A percentile compares a stretch with the other conserved stretches of the same genome.
phyloP scores from a whole-genome alignment of 2,888 invertebrate species.

The Spodoptera picta region DNA sequence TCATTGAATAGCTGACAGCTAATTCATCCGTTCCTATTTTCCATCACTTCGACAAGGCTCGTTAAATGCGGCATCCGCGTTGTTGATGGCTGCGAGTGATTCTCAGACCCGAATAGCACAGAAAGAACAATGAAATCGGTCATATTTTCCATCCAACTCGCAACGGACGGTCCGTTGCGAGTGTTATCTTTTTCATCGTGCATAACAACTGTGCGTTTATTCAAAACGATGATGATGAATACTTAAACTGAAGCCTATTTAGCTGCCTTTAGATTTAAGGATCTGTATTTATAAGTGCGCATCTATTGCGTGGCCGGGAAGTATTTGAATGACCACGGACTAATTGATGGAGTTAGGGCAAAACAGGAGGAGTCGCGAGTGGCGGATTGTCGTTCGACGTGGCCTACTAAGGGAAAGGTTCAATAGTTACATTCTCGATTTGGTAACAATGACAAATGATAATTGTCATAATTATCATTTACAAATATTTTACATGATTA shows the following conservation, averaged over 20 bases:
- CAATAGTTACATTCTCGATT: too few relatives aligned
- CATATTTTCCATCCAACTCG: conserved; percentile 86
- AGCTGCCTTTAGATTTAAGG: conserved; percentile 63
- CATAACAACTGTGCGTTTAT: conserved; percentile 84
- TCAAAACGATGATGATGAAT: conserved; percentile 79
- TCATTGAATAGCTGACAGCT: conserved; percentile 83
- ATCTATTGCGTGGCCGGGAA: not conserved
- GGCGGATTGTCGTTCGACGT: too few relatives aligned
- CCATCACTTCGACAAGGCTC: conserved; percentile 87
- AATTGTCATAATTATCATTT: too few relatives aligned
- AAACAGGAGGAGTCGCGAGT: too few relatives aligned
- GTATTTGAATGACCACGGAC: too few relatives aligned
- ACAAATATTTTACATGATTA: too few relatives aligned
- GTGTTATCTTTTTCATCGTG: conserved; percentile 83
- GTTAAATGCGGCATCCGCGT: conserved; percentile 86
- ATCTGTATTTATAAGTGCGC: not conserved
- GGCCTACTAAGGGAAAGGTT: too few relatives aligned
- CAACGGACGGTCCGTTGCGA: conserved; percentile 85
- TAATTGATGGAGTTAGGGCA: too few relatives aligned
- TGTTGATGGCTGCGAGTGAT: conserved; percentile 87
- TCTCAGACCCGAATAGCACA: conserved; percentile 82
- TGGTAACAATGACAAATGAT: too few relatives aligned
- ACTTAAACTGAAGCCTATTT: conserved; percentile 82
- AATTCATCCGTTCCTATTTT: conserved; percentile 85
- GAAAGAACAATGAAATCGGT: conserved; percentile 88